These are phyloP conservation scores for Erannis defoliaria DNA, from an alignment of 2,888 invertebrate genomes.

Conservation along the genomic window DNA sequence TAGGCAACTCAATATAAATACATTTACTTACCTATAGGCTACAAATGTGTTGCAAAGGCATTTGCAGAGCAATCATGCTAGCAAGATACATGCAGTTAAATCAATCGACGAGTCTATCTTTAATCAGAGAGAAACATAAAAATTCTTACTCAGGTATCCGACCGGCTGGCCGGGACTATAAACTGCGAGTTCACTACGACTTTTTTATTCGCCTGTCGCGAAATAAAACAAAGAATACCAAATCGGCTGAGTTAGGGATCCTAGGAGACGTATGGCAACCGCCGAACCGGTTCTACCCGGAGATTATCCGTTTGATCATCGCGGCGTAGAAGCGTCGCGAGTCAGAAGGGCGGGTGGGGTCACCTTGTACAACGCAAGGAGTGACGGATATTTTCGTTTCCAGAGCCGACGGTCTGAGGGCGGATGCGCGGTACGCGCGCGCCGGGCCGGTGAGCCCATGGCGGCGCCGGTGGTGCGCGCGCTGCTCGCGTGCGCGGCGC, in stretches of 20 bases:
- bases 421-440: slow-evolving; percentile 70
- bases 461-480: slow-evolving; percentile 65
- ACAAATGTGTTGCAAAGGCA: no score
- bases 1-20: no score
- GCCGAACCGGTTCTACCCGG: slow-evolving; percentile 75
- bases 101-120: slow-evolving; percentile 17
- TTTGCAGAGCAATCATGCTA: neutral
- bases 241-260: slow-evolving; percentile 77
- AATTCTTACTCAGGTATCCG: slow-evolving; percentile 56
- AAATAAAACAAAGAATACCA: slow-evolving; percentile 75
- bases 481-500: slow-evolving; percentile 70
- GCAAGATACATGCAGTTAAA: slow-evolving; percentile 4
- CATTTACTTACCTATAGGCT: no score
- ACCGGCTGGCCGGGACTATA: slow-evolving; percentile 52
- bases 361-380: slow-evolving; percentile 51
- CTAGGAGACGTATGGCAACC: slow-evolving; percentile 71
- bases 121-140: slow-evolving; percentile 39
- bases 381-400: slow-evolving; percentile 60
- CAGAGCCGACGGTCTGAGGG: slow-evolving; percentile 65
- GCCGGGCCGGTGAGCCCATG: slow-evolving; percentile 70
- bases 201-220: slow-evolving; percentile 64
- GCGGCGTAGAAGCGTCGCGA: slow-evolving; percentile 63
- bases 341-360: slow-evolving; percentile 54
- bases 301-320: slow-evolving; percentile 75
- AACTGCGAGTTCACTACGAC: slow-evolving; percentile 54